Base-by-base conservation (phyloP, 2,888 invertebrate genomes). In the Mamestra brassicae region DNA sequence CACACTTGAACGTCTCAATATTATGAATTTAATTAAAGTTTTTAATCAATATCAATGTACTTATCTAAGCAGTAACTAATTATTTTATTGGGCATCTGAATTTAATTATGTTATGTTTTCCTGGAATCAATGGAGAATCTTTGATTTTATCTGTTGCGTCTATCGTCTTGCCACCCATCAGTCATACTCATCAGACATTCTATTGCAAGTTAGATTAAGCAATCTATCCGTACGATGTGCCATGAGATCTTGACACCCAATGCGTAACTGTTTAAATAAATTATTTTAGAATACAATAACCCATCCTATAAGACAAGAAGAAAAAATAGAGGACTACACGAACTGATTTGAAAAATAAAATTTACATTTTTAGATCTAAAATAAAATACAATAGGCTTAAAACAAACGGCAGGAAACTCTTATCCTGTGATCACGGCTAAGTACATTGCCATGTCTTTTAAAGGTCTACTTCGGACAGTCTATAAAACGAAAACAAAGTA, bases 341-440 rank as follows among this genome's bases (percentile, higher is more conserved):
- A 0, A n/a, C n/a, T 15, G 17, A 34, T 42, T 57, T 55, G 55
- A 50, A 69, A 63, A 36, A 8, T 58, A 10, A 55, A 62, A 66
- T 65, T 66, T 66, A 61, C 36, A 74, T 71, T 74, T 74, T 76
- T 42, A 70, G 1, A 62, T 72, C 15, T 74, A 26, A 78, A 74
- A 76, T 78, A 74, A 74, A 85, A 77, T 71, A 77, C 72, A 79
- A 85, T 75, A 71, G 71, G 6, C 26, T 74, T 78, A 38, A 71
- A 81, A 78, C 72, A 79, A 85, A 80, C 78, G 64, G 81, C 86
- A 85, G 85, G 86, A 83, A 81, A 83, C 85, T 71, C 81, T 84
- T 87, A 88, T 89, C 89, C 87, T 74, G 80, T 75, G 81, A 85
- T 85, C 87, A 84, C 55, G 77, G 78, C 84, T 89, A 86, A 88